Percentiles rank a stretch among this genome's conserved stretches.
phyloP scores from a whole-genome alignment of 2,888 invertebrate species.

The Xestoiulus laeticollis region DNA sequence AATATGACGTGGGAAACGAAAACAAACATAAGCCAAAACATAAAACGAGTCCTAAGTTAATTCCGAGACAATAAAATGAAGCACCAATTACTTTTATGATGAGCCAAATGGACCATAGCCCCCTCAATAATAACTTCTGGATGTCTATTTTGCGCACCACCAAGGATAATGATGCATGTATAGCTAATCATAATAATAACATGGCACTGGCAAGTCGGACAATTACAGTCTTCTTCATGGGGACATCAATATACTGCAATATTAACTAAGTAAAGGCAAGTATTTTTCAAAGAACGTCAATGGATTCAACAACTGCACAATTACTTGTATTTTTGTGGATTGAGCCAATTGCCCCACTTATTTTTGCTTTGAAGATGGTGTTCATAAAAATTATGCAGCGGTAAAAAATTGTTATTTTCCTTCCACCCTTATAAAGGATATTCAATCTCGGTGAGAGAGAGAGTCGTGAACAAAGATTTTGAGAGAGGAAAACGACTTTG shows the following conservation, averaged over 20 bases:
- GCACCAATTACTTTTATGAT: constrained; percentile 27
- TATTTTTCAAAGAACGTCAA: constrained; percentile 2
- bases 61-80: constrained; percentile 34
- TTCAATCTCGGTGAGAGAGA: not conserved
- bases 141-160: not conserved
- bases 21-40: not conserved
- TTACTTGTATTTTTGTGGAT: not conserved
- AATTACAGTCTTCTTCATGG: not conserved
- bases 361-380: not conserved
- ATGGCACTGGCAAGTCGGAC: not conserved
- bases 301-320: not conserved
- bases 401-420: not conserved
- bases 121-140: constrained; percentile 12
- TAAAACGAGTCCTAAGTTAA: constrained; percentile 13
- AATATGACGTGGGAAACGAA: not conserved
- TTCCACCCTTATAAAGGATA: not conserved
- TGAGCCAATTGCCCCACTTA: constrained; percentile 16
- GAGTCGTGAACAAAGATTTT: constrained; percentile 11
- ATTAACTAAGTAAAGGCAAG: not conserved
- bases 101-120: constrained; percentile 25
- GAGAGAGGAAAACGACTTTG: not conserved
- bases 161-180: constrained; percentile 20
- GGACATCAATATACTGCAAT: not conserved
- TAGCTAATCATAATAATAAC: constrained; percentile 23
- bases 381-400: not conserved